A percentile compares a stretch with the other conserved stretches of the same genome.
Conservation (phyloP, 1,140 invertebrate genomes). For the Anthonomus grandis region DNA sequence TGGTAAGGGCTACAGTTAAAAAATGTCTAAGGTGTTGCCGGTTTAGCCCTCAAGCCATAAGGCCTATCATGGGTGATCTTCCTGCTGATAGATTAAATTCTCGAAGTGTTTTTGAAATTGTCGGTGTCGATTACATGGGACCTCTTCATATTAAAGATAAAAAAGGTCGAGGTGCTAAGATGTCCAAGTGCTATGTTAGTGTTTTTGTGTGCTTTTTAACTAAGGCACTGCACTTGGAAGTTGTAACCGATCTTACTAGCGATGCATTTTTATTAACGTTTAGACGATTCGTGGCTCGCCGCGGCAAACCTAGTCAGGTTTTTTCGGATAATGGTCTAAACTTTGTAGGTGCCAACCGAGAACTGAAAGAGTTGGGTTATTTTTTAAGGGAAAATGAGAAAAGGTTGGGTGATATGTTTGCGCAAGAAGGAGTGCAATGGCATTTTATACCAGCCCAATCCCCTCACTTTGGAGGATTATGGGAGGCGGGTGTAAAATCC, state of each 20-base stretch:
- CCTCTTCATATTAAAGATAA: constrained; percentile 4
- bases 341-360: constrained; percentile 17
- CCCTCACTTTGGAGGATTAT: constrained; percentile 29
- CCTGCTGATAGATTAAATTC: background rate
- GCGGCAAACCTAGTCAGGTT: constrained; percentile 8
- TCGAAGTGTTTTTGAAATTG: background rate
- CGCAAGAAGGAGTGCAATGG: constrained; percentile 21
- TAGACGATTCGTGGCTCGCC: constrained; percentile 7
- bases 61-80: background rate
- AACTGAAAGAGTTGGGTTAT: constrained; percentile 6
- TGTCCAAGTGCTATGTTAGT: constrained; percentile 2
- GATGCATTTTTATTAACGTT: background rate
- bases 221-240: constrained; percentile 9
- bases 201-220: constrained; percentile 9
- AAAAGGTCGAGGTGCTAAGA: background rate
- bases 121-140: background rate
- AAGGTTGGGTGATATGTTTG: background rate
- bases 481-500: constrained; percentile 15
- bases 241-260: background rate
- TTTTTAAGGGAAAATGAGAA: background rate
- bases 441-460: constrained; percentile 30
- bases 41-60: too few species aligned
- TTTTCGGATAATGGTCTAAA: constrained; percentile 25
- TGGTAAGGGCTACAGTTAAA: too few species aligned
- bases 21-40: too few species aligned